Conservation (phyloP, 1,140 invertebrate genomes). For the Drosophila sp. region DNA sequence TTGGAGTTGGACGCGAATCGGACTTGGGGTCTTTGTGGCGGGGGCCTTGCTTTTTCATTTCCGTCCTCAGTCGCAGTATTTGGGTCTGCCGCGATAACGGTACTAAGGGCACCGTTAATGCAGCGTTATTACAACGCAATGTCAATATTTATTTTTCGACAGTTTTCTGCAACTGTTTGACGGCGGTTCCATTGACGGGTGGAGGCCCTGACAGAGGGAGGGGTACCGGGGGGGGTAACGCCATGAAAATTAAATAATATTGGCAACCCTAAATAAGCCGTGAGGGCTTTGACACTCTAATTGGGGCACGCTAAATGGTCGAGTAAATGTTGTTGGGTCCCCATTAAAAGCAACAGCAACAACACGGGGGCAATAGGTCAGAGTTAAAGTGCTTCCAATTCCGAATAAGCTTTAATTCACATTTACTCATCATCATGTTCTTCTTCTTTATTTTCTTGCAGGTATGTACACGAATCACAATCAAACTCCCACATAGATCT, state of each 20-base stretch:
- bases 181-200: constrained; percentile 33
- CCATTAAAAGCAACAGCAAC: not conserved
- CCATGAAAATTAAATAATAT: constrained; percentile 73
- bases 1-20: constrained; percentile 23
- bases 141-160: constrained; percentile 75
- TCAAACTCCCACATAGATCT: constrained; percentile 1
- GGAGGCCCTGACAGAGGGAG: not conserved
- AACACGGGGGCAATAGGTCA: constrained; percentile 32
- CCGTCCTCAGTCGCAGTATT: constrained; percentile 65
- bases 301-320: constrained; percentile 49
- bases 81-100: constrained; percentile 37
- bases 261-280: constrained; percentile 72
- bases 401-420: constrained; percentile 23
- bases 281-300: constrained; percentile 50
- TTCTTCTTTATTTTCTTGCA: constrained; percentile 22
- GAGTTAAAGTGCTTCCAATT: constrained; percentile 16
- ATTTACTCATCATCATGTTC: not conserved
- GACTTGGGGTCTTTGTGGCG: not conserved
- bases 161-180: constrained; percentile 73
- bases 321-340: constrained; percentile 4
- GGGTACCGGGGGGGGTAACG: not conserved
- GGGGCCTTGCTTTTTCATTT: constrained; percentile 63
- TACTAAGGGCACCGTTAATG: constrained; percentile 60
- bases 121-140: constrained; percentile 82
- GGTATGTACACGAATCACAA: constrained; percentile 28